phyloP scores from a whole-genome alignment of 1,140 invertebrate species.

The Frieseomelitta varia region DNA sequence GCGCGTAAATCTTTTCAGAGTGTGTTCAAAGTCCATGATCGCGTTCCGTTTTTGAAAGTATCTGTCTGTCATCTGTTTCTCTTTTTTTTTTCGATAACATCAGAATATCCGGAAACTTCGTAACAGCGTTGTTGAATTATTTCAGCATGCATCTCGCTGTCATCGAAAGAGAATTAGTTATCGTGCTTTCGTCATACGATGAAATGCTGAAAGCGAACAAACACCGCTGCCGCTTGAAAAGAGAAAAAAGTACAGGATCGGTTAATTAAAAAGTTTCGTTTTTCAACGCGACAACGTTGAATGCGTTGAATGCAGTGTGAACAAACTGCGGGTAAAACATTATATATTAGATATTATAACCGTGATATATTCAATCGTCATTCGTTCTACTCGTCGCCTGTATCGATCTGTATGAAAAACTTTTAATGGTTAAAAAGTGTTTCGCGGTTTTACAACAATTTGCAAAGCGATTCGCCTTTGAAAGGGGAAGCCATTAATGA shows the following conservation, averaged over 20 bases:
- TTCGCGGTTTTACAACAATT: neutral
- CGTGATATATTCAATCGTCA: neutral
- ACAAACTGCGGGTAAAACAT: neutral
- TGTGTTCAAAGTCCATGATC: neutral
- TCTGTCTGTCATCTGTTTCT: too few species aligned
- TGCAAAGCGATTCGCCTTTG: neutral
- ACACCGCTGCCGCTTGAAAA: neutral
- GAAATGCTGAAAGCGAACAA: neutral
- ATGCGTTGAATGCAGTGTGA: neutral
- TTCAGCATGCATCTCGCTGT: neutral
- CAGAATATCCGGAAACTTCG: neutral
- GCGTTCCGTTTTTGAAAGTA: neutral
- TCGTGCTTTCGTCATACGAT: neutral
- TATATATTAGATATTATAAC: neutral
- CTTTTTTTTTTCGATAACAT: neutral
- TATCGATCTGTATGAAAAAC: neutral
- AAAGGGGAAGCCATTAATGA: neutral
- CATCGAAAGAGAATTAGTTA: neutral
- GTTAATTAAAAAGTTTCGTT: slow-evolving; percentile 1
- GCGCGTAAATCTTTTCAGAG: neutral
- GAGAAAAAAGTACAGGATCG: neutral
- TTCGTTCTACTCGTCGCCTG: neutral
- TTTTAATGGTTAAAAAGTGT: neutral
- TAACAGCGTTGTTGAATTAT: neutral
- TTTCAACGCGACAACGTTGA: neutral